These are phyloP conservation scores for Todiramphus saurophagus DNA, from an alignment of 2,113 vertebrate species.

Conservation along the genomic window DNA sequence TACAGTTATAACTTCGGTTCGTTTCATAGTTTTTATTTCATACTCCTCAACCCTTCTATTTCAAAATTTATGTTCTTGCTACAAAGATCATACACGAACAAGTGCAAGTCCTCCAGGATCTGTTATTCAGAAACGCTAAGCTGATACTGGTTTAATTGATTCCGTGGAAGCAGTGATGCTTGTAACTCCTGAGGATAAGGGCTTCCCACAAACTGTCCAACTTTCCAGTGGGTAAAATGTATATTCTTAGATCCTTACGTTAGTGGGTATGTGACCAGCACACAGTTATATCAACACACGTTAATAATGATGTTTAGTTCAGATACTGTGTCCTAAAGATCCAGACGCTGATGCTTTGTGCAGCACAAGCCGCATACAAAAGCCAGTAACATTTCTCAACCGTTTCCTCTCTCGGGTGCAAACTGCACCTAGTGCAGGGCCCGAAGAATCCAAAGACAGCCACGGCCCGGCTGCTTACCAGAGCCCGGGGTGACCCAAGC, in stretches of 20 bases:
- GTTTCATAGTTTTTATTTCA: background rate
- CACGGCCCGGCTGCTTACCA: accelerated
- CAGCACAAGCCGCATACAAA: background rate
- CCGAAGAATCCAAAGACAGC: background rate
- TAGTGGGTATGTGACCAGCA: background rate
- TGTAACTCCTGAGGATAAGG: conserved; percentile 7
- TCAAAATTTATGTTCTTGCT: background rate
- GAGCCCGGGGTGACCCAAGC: background rate
- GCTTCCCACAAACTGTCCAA: background rate
- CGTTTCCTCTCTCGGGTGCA: too few relatives aligned
- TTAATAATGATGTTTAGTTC: background rate
- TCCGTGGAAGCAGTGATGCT: background rate
- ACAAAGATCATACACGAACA: background rate
- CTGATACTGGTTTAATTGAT: conserved; percentile 36
- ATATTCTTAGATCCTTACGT: background rate
- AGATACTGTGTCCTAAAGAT: background rate
- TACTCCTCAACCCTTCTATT: background rate
- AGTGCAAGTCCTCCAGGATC: background rate
- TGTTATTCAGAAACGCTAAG: background rate
- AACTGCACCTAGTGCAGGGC: background rate
- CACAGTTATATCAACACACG: background rate
- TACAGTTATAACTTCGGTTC: background rate
- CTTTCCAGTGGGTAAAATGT: conserved; percentile 22
- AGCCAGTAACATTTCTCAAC: accelerated
- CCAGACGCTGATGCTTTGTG: background rate